Evolutionary conservation across 2,888 invertebrate genomes (phyloP).

Genomic region (Criorhina ranunculi): DNA sequence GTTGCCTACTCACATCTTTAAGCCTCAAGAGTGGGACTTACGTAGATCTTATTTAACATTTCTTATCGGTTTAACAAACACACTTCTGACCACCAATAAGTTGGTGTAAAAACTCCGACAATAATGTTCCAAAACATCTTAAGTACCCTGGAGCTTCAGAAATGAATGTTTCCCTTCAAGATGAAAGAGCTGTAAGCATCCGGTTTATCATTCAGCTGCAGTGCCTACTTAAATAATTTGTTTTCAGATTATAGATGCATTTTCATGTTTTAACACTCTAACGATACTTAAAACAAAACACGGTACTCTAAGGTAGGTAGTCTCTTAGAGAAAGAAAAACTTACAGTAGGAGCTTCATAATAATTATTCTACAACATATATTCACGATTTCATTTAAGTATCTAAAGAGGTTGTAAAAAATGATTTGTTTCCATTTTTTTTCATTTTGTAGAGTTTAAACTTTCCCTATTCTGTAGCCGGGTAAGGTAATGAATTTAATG

Average conservation of each 20-base stretch:
- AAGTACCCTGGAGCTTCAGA: conserved; percentile 22
- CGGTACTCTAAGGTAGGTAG: conserved; percentile 1
- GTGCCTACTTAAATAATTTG: neutral
- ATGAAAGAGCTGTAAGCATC: neutral
- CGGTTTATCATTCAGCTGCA: neutral
- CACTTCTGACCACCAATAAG: conserved; percentile 10
- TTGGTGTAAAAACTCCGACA: neutral
- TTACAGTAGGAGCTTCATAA: neutral
- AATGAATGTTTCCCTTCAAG: conserved; percentile 17
- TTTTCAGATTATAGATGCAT: neutral
- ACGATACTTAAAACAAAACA: conserved; percentile 1
- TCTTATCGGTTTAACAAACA: neutral
- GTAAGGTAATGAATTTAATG: neutral
- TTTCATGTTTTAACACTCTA: neutral
- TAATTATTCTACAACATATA: neutral
- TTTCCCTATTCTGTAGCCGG: neutral
- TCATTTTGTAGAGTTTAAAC: neutral
- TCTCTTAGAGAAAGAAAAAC: conserved; percentile 1
- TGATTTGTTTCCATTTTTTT: neutral
- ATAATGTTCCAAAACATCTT: conserved; percentile 3
- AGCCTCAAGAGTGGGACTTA: neutral
- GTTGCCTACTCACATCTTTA: neutral
- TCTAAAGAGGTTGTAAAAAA: neutral
- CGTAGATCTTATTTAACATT: conserved; percentile 7
- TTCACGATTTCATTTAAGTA: conserved; percentile 17